phyloP scores from a whole-genome alignment of 2,888 invertebrate species.

The Diaprepes abbreviatus region DNA sequence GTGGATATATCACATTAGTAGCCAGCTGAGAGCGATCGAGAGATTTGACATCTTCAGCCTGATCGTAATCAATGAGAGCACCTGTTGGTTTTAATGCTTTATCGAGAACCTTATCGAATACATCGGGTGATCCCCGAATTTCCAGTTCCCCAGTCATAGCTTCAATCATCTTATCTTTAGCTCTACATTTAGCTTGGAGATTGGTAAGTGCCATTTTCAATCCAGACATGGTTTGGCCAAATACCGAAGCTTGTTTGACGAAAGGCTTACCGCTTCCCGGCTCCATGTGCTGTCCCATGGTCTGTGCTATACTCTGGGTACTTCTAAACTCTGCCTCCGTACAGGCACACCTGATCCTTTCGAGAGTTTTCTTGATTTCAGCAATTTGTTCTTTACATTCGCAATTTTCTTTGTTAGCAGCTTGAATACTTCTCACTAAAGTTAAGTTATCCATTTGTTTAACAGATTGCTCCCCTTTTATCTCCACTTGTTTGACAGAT shows the following conservation, averaged over 20 bases:
- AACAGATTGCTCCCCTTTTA: slow-evolving; percentile 20
- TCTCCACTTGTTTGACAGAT: slow-evolving; percentile 49
- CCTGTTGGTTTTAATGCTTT: slow-evolving; percentile 38
- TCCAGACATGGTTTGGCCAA: slow-evolving; percentile 59
- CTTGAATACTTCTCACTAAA: slow-evolving; percentile 50
- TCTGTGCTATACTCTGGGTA: slow-evolving; percentile 25
- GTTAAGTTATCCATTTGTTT: slow-evolving; percentile 50
- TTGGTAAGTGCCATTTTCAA: slow-evolving; percentile 60
- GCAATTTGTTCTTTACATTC: slow-evolving; percentile 56
- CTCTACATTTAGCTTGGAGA: slow-evolving; percentile 61
- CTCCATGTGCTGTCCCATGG: slow-evolving; percentile 11
- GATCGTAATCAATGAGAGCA: slow-evolving; percentile 54
- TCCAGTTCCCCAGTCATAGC: slow-evolving; percentile 61
- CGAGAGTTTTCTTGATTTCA: slow-evolving; percentile 54
- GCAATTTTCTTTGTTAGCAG: slow-evolving; percentile 52
- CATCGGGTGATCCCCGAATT: slow-evolving; percentile 54
- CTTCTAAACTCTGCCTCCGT: slow-evolving; percentile 54
- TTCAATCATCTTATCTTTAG: slow-evolving; percentile 63
- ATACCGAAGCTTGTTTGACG: slow-evolving; percentile 55
- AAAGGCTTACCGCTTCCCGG: slow-evolving; percentile 45
- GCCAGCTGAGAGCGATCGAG: not conserved
- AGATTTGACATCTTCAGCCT: slow-evolving; percentile 39
- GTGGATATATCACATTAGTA: slow-evolving; percentile 32
- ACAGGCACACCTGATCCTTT: slow-evolving; percentile 57
- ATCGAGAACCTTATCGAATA: slow-evolving; percentile 52